phyloP scores from a whole-genome alignment of 2,797 vertebrate species.

The Decapterus maruadsi region DNA sequence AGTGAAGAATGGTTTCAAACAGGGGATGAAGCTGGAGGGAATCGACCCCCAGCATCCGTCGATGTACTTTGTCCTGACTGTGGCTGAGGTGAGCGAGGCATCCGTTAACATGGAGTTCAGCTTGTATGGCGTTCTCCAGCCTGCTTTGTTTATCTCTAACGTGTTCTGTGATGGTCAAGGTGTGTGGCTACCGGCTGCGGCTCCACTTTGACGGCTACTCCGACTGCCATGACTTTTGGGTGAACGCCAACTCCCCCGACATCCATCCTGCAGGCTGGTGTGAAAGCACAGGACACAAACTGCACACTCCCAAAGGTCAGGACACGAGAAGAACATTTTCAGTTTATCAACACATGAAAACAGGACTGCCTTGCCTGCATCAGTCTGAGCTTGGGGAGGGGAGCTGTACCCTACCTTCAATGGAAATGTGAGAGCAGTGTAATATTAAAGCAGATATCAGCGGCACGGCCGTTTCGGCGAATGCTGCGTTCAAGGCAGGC shows the following conservation, averaged over 20 bases:
- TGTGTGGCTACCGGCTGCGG: slow-evolving; percentile 95
- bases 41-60: slow-evolving; percentile 97
- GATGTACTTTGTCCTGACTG: slow-evolving; percentile 98
- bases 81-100: slow-evolving; percentile 90
- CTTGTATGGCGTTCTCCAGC: background rate
- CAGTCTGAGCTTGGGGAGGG: too few relatives aligned
- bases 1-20: slow-evolving; percentile 92
- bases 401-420: too few relatives aligned
- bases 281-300: slow-evolving; percentile 94
- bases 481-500: too few relatives aligned
- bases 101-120: slow-evolving; percentile 8
- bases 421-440: too few relatives aligned
- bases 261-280: slow-evolving; percentile 96
- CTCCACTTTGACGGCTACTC: slow-evolving; percentile 98
- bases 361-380: too few relatives aligned
- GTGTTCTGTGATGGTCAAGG: slow-evolving; percentile 76
- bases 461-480: too few relatives aligned
- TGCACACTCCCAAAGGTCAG: slow-evolving; percentile 97
- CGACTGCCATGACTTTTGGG: slow-evolving; percentile 98
- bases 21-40: slow-evolving; percentile 97
- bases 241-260: slow-evolving; percentile 94
- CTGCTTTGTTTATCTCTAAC: background rate
- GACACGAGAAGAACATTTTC: slow-evolving; percentile 6
- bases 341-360: too few relatives aligned
- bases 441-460: too few relatives aligned